Base-by-base conservation (phyloP, 2,797 vertebrate genomes). In the Chelonia mydas region DNA sequence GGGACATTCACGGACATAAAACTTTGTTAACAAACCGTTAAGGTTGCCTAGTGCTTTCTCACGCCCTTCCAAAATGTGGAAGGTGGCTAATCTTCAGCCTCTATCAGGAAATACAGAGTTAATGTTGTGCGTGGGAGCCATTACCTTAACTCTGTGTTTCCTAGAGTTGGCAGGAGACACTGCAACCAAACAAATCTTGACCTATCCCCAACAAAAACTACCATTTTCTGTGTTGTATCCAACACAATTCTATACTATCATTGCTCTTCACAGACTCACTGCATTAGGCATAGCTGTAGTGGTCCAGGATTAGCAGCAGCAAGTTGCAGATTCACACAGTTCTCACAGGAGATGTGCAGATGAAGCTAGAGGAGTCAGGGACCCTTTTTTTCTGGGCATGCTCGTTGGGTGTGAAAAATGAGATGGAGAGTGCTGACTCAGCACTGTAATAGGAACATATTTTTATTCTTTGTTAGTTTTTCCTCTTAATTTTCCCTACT, bases 401-500 rank as follows among this genome's bases (percentile, higher is more conserved):
- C 87, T 93, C 83, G 86, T 28, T 79, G 77, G n/a, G 57, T 77
- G 45, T 93, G 68, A 93, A 93, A 93, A 93, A 72, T 83, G 92
- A 88, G 87, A 28, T 93, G 84, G 84, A 68, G 80, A 83, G 27
- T 79, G 54, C 86, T 90, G 92, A 93, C 87, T 93, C 87, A 93
- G 74, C 68, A 86, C 55, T 83, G 81, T 93, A 82, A 78, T 79
- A 93, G 74, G 68, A 86, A 57, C 83, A 79, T 93, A 77, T 68
- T 82, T 89, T 25, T 68, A 84, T 79, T n/a, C 65, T 37, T 37
- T 37, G 37, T 37, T 33, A 31, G 8, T 83, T 89, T 74, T 81
- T 90, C 12, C 74, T 78, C 7, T 13, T n/a, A 47, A 55, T 89
- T 83, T 68, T 93, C 82, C 55, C 79, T 86, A 57, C 53, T 49